Evolutionary conservation across 2,113 vertebrate genomes (phyloP).

Genomic region (Hydrochoerus hydrochaeris): DNA sequence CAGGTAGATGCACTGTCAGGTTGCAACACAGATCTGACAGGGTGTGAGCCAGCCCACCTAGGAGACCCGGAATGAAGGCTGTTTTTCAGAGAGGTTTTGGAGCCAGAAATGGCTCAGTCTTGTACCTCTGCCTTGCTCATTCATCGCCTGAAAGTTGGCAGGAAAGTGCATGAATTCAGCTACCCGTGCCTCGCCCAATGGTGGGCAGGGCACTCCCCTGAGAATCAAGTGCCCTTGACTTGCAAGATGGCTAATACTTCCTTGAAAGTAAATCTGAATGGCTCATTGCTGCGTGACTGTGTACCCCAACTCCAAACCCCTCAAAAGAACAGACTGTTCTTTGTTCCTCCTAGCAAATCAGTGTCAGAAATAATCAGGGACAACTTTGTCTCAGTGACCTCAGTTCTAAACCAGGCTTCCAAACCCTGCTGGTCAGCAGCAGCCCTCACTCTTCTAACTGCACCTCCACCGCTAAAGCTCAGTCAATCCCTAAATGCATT

Average conservation of each 20-base stretch:
- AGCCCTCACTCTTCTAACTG: background rate
- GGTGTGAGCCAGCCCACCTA: background rate
- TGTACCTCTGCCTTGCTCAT: background rate
- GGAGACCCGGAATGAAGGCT: background rate
- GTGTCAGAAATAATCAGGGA: background rate
- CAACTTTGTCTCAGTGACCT: background rate
- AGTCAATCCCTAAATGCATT: background rate
- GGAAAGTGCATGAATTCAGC: background rate
- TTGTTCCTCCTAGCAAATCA: background rate
- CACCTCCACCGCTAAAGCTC: background rate
- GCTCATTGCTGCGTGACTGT: background rate
- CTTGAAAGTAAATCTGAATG: background rate
- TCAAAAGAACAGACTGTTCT: background rate
- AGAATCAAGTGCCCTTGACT: background rate
- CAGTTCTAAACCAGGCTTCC: background rate
- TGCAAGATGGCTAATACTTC: background rate
- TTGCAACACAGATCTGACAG: background rate
- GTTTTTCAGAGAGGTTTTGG: background rate
- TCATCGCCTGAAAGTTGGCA: background rate
- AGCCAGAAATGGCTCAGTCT: background rate
- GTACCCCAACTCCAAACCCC: background rate
- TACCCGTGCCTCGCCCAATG: background rate
- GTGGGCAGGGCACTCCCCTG: too few species aligned
- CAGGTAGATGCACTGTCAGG: background rate
- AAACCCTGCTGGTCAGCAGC: background rate